These are phyloP conservation scores for Oscarella lobularis DNA, from an alignment of 37 sponge, comb jelly and placozoan species.

Conservation along the genomic window DNA sequence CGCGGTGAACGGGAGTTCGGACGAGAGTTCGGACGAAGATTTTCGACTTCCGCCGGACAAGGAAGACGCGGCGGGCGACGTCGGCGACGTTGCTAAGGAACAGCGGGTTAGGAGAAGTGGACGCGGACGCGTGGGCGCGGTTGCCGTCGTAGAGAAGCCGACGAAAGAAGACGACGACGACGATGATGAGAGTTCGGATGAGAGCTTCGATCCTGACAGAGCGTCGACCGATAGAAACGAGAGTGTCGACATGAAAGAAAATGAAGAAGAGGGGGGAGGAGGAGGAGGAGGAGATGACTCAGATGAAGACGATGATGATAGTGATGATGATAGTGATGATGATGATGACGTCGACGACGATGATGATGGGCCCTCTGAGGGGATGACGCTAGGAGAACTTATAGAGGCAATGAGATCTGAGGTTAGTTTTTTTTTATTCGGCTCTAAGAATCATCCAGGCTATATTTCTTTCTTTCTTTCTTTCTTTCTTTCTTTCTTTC, in stretches of 20 bases:
- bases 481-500: not conserved
- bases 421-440: not conserved
- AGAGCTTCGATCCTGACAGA: not conserved
- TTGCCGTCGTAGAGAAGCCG: no score
- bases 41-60: no score
- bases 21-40: no score
- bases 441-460: no score
- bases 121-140: no score
- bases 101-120: no score
- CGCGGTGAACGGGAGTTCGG: no score
- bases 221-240: not conserved
- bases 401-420: not conserved
- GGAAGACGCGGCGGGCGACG: no score
- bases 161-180: no score
- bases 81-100: no score
- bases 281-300: no score
- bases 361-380: not conserved
- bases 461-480: not conserved
- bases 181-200: not conserved
- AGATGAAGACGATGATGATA: not conserved
- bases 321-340: not conserved
- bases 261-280: not conserved
- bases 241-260: not conserved
- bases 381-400: not conserved
- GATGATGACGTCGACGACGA: no score